phyloP scores from a whole-genome alignment of 2,113 vertebrate species.

The Myrmecophaga tridactyla region DNA sequence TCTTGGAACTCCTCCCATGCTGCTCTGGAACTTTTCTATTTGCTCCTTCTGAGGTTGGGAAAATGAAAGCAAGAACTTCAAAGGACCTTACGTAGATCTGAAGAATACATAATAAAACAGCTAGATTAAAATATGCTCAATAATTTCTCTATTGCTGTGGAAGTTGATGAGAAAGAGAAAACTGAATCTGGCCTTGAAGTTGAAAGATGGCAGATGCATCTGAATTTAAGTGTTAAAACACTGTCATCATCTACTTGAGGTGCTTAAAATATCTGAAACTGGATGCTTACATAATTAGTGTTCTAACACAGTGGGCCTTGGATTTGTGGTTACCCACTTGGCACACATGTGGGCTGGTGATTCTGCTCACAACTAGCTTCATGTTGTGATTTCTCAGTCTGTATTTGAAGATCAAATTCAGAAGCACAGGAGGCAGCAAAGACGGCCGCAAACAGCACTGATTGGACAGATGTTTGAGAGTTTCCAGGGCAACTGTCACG shows the following conservation, averaged over 20 bases:
- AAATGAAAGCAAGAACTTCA: slow-evolving; percentile 53
- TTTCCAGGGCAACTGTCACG: background rate
- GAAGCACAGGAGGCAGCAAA: background rate
- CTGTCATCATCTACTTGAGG: background rate
- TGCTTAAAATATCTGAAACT: background rate
- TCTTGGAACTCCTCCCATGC: slow-evolving; percentile 7
- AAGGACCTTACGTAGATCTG: slow-evolving; percentile 18
- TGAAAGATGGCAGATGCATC: background rate
- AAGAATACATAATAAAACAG: slow-evolving; percentile 31
- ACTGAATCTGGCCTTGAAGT: background rate
- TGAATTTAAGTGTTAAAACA: slow-evolving; percentile 14
- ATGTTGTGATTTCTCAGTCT: background rate
- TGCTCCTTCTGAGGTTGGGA: slow-evolving; percentile 41
- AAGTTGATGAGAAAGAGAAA: slow-evolving; percentile 34
- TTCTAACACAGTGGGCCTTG: background rate
- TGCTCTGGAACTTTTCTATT: slow-evolving; percentile 35
- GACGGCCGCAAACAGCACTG: background rate
- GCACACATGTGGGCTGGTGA: background rate
- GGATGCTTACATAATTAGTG: background rate
- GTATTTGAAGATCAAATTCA: slow-evolving; percentile 39
- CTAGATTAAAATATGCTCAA: background rate
- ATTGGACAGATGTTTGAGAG: background rate
- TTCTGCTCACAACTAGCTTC: background rate
- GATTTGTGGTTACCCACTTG: background rate
- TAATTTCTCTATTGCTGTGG: background rate